Conservation (phyloP, 2,113 vertebrate species). For the Bothrops jararaca region DNA sequence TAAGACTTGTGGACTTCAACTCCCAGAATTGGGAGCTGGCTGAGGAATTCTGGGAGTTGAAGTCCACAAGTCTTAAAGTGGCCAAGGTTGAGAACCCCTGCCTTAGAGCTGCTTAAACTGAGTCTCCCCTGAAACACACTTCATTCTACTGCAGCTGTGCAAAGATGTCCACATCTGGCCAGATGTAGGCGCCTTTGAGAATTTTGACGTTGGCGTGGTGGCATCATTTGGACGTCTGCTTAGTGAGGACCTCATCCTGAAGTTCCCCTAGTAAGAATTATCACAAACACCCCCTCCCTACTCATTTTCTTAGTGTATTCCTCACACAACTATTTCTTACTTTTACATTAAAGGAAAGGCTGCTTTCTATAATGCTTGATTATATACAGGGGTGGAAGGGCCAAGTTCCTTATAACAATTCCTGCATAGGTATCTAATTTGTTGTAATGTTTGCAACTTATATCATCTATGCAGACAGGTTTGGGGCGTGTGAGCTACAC, state of each 20-base stretch:
- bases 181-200: conserved; percentile 56
- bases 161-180: conserved; percentile 80
- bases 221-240: conserved; percentile 92
- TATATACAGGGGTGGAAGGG: too few relatives aligned
- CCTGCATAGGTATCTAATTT: background rate
- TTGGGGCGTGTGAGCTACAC: too few relatives aligned
- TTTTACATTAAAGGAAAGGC: background rate
- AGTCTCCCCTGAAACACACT: background rate
- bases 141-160: background rate
- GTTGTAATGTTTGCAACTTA: background rate
- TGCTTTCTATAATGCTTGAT: background rate
- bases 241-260: conserved; percentile 83
- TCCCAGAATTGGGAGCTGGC: too few relatives aligned
- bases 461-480: too few relatives aligned
- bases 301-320: background rate
- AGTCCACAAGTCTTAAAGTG: too few relatives aligned
- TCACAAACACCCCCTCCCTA: too few relatives aligned
- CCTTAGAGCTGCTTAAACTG: background rate
- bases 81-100: too few relatives aligned
- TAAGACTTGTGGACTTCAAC: too few relatives aligned
- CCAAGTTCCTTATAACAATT: background rate
- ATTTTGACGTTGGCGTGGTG: conserved; percentile 90
- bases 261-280: conserved; percentile 86
- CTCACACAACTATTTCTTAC: background rate
- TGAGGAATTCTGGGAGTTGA: too few relatives aligned